A percentile compares a stretch with the other conserved stretches of the same genome.
Evolutionary conservation across 2,888 invertebrate species (phyloP).

Genomic region (Aleiodes alternator): DNA sequence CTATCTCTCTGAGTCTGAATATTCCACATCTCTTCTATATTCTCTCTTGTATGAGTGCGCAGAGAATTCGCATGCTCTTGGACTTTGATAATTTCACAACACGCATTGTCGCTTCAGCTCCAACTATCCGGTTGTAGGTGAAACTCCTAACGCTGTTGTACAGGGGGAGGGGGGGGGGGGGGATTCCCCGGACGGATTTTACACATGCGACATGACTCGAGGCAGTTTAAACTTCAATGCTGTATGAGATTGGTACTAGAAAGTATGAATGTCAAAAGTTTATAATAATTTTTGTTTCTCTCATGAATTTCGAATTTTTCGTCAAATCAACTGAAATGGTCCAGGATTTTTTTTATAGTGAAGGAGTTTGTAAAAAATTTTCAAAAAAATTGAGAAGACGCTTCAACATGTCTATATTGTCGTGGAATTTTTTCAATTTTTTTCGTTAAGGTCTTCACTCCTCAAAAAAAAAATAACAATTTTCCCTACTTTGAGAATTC

Average conservation of each 20-base stretch:
- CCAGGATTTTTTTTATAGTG: too few species aligned
- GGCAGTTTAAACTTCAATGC: conserved; percentile 6
- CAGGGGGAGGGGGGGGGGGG: neutral
- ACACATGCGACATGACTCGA: conserved; percentile 40
- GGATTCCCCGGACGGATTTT: conserved; percentile 21
- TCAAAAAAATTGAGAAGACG: too few species aligned
- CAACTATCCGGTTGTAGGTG: conserved; percentile 13
- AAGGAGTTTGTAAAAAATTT: too few species aligned
- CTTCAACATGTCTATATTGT: too few species aligned
- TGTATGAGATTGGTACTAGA: neutral
- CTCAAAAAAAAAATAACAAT: too few species aligned
- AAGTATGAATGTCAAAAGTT: neutral
- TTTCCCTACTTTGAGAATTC: too few species aligned
- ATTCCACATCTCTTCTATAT: neutral
- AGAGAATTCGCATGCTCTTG: conserved; percentile 29
- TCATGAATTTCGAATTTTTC: too few species aligned
- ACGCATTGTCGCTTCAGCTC: conserved; percentile 46
- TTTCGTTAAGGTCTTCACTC: too few species aligned
- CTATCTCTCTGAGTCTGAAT: neutral
- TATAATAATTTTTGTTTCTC: neutral
- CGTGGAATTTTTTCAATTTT: too few species aligned
- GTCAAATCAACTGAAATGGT: too few species aligned
- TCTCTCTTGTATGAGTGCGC: conserved; percentile 13
- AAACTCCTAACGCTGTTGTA: conserved; percentile 1
- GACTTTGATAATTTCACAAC: conserved; percentile 47